Evolutionary conservation across 2,888 invertebrate genomes (phyloP), one percentile per base, ranked within the genome.

Genomic region (Euzophera pinguis): DNA sequence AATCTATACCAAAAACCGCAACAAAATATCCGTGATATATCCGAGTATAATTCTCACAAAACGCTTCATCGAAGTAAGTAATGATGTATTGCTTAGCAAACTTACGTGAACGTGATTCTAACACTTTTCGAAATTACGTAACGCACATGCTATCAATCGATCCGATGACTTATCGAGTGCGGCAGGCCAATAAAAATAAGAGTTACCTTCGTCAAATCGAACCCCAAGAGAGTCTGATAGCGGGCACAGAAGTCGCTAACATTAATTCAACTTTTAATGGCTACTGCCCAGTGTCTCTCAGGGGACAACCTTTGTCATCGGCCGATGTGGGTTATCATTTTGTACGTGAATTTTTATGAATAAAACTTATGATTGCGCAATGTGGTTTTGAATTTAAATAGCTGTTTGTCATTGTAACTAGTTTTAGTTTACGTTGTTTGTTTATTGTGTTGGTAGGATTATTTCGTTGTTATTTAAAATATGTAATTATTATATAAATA

Each of bases 251-350:
- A 69, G 73, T 68, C 67, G 56, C 63, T 60, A 63, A 68, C 73
- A 77, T 79, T 81, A 78, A 81, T 81, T 77, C 78, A 82, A 83
- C 74, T 82, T 83, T 81, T 82, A 81, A 81, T 81, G 76, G 79
- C 75, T 73, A 78, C 71, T 63, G 70, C 61, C 67, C 61, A 59
- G 52, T 27, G 58, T 56, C 61, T 73, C 77, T 65, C 65, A 1
- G 56, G 67, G 75, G 73, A 66, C 55, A 13, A 64, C 80, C 81
- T 73, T 71, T 78, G 78, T 81, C 78, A 77, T 69, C 75, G 71
- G 59, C 63, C 76, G 74, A 78, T 75, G 70, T 71, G 69, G 71
- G 70, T 71, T 64, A 61, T 64, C 71, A 71, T 78, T 76, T 75
- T 69, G 69, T 73, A 61, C 69, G 55, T 38, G 53, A 54, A 57